A percentile compares a stretch with the other conserved stretches of the same genome.
Evolutionary conservation across 2,888 invertebrate genomes (phyloP).

Genomic region (Pollenia labialis): DNA sequence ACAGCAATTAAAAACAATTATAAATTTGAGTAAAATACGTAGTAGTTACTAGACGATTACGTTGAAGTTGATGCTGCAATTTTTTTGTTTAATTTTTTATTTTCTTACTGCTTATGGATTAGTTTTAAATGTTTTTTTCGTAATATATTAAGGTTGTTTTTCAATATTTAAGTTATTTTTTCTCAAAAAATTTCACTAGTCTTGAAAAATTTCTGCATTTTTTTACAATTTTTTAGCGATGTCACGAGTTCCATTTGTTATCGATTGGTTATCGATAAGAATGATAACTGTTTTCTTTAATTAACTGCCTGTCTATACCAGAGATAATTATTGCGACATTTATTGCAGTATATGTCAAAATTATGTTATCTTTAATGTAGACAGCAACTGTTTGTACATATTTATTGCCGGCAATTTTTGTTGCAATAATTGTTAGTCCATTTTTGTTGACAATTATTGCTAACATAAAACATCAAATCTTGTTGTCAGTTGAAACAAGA

Average conservation of each 20-base stretch:
- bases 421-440: no score
- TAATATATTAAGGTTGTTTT: neutral
- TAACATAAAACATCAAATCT: no score
- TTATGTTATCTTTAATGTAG: no score
- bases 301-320: no score
- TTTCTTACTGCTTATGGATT: neutral
- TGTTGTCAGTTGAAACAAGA: no score
- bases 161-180: constrained; percentile 5
- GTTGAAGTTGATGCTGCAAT: neutral
- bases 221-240: constrained; percentile 59
- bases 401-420: no score
- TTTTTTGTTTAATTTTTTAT: neutral
- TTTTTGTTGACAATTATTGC: no score
- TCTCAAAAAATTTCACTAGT: constrained; percentile 50
- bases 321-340: no score
- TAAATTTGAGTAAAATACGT: constrained; percentile 28
- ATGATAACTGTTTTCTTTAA: neutral
- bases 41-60: neutral
- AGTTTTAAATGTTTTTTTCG: neutral
- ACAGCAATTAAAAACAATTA: constrained; percentile 29
- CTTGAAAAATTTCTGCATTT: constrained; percentile 62
- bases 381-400: no score
- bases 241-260: constrained; percentile 19
- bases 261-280: constrained; percentile 55
- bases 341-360: no score